Percentiles rank a stretch among this genome's conserved stretches.
These are phyloP conservation scores for Oxyruncus cristatus DNA, from an alignment of 2,113 vertebrate genomes.

Conservation along the genomic window DNA sequence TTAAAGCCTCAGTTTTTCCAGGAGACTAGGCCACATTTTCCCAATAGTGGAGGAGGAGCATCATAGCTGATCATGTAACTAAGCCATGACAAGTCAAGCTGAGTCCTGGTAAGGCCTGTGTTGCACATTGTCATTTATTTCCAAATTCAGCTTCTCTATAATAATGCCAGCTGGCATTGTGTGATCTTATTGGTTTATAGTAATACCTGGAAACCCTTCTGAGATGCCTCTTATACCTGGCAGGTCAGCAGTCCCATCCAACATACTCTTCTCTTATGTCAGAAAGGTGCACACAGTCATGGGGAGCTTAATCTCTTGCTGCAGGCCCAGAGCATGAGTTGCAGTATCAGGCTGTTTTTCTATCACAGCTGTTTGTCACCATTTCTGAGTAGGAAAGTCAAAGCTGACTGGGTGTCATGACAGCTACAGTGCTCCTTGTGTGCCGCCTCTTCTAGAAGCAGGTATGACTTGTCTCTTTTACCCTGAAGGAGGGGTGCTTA, in stretches of 20 bases:
- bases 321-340: not conserved
- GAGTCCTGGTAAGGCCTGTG: not conserved
- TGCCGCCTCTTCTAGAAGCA: not conserved
- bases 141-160: not conserved
- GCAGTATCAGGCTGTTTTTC: not conserved
- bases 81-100: not conserved
- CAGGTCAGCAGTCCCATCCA: not conserved
- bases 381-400: not conserved
- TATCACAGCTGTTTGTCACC: not conserved
- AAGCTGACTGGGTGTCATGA: accelerated
- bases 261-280: not conserved
- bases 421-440: not conserved
- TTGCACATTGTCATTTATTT: not conserved
- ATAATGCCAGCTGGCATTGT: not conserved
- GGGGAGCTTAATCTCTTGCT: not conserved
- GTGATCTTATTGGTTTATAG: not conserved
- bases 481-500: not conserved
- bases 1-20: not conserved
- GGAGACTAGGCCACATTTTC: not conserved
- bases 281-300: not conserved
- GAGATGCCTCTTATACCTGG: not conserved
- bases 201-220: not conserved
- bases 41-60: not conserved
- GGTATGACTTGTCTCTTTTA: not conserved
- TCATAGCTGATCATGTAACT: not conserved